These are phyloP conservation scores for Ectropis crepuscularia DNA, from an alignment of 2,888 invertebrate species.

Conservation along the genomic window DNA sequence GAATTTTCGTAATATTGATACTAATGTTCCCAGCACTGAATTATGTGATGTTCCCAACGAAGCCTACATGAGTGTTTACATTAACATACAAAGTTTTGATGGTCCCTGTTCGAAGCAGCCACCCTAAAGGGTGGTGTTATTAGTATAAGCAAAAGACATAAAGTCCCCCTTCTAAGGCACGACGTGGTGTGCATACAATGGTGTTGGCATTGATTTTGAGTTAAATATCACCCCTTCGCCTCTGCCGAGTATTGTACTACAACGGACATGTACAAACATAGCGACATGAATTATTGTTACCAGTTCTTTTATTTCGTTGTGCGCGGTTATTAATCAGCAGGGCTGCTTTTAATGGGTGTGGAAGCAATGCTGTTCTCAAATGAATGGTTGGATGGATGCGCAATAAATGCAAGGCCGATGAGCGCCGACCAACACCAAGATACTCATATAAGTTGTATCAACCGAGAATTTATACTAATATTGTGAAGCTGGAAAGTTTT, in stretches of 20 bases:
- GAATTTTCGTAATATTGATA: background rate
- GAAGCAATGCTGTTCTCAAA: slow-evolving; percentile 13
- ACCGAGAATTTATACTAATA: too few species aligned
- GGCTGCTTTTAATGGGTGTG: slow-evolving; percentile 44
- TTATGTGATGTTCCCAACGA: slow-evolving; percentile 66
- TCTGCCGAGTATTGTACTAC: slow-evolving; percentile 56
- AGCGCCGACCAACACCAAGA: slow-evolving; percentile 19
- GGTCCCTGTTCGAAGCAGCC: slow-evolving; percentile 68
- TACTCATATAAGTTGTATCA: too few species aligned
- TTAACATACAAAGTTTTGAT: slow-evolving; percentile 78
- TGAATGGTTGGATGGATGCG: background rate
- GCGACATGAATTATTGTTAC: slow-evolving; percentile 74
- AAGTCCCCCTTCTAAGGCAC: slow-evolving; percentile 64
- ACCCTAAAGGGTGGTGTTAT: slow-evolving; percentile 78
- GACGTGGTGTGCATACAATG: slow-evolving; percentile 79
- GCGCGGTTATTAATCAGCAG: slow-evolving; percentile 63
- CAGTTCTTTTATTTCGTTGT: slow-evolving; percentile 66
- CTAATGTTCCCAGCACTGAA: slow-evolving; percentile 60
- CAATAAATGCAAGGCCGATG: slow-evolving; percentile 28
- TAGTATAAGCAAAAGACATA: slow-evolving; percentile 81
- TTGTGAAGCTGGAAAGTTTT: too few species aligned
- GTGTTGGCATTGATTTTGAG: slow-evolving; percentile 80
- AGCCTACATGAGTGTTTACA: slow-evolving; percentile 78
- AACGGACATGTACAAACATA: slow-evolving; percentile 68
- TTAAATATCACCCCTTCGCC: slow-evolving; percentile 77